Evolutionary conservation across 2,797 vertebrate species (phyloP).

Genomic region (Cryptoprocta ferox): DNA sequence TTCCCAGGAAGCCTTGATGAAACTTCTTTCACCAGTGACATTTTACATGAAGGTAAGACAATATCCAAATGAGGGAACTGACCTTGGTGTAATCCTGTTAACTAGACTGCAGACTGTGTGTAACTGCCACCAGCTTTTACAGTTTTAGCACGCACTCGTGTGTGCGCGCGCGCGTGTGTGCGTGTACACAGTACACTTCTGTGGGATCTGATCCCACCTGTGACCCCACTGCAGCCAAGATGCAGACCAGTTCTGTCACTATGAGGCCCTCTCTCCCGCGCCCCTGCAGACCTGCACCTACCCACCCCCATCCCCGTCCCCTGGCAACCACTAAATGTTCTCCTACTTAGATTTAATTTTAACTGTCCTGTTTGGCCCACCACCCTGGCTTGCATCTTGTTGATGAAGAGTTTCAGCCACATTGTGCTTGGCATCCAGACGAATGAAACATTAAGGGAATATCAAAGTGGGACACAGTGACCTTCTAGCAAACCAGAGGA

Average conservation of each 20-base stretch:
- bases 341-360: constrained; percentile 45
- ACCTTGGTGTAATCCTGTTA: neutral
- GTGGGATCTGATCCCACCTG: too few species aligned
- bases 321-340: neutral
- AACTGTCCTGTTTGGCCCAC: constrained; percentile 3
- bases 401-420: neutral
- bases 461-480: constrained; percentile 30
- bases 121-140: neutral
- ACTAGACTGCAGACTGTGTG: neutral
- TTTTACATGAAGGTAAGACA: neutral
- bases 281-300: rapidly evolving
- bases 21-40: neutral
- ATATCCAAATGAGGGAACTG: neutral
- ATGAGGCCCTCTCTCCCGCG: rapidly evolving
- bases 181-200: neutral
- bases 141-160: neutral
- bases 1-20: neutral
- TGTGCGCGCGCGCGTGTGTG: neutral
- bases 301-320: neutral
- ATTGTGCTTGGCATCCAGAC: constrained; percentile 35
- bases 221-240: neutral
- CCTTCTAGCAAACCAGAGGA: constrained; percentile 47
- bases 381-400: neutral
- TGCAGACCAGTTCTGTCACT: too few species aligned
- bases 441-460: constrained; percentile 58